A percentile compares a stretch with the other conserved stretches of the same genome.
Conservation (phyloP, 2,113 vertebrate genomes). For the Cyanistes caeruleus region DNA sequence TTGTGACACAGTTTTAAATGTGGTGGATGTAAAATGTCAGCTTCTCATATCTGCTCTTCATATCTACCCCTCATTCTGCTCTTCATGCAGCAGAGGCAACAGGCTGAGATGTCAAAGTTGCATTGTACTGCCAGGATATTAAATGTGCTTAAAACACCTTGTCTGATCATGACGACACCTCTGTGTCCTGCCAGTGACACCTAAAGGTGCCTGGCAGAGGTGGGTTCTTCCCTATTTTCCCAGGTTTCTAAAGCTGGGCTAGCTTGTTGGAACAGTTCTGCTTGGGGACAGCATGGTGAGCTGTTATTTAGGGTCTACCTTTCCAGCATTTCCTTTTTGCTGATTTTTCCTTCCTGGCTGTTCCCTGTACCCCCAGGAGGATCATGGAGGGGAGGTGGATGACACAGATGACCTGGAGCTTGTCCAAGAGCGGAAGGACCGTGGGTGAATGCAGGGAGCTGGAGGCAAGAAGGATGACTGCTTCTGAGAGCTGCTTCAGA, state of each 20-base stretch:
- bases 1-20: background rate
- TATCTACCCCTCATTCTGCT: background rate
- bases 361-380: conserved; percentile 48
- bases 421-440: background rate
- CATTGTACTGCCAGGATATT: background rate
- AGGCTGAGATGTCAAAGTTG: background rate
- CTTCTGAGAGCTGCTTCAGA: conserved; percentile 20
- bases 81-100: background rate
- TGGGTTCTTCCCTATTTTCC: background rate
- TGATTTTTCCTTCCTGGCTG: background rate
- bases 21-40: background rate
- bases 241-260: background rate
- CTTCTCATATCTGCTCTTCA: background rate
- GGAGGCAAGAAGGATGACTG: conserved; percentile 46
- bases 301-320: background rate
- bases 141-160: background rate
- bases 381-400: conserved; percentile 66
- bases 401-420: conserved; percentile 52
- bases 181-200: background rate
- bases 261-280: background rate
- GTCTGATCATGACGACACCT: background rate
- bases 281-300: fast-evolving
- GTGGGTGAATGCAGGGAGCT: background rate
- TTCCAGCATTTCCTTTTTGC: background rate
- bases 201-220: background rate